Evolutionary conservation across 2,797 vertebrate genomes (phyloP).

Genomic region (Lepilemur septentrionalis): DNA sequence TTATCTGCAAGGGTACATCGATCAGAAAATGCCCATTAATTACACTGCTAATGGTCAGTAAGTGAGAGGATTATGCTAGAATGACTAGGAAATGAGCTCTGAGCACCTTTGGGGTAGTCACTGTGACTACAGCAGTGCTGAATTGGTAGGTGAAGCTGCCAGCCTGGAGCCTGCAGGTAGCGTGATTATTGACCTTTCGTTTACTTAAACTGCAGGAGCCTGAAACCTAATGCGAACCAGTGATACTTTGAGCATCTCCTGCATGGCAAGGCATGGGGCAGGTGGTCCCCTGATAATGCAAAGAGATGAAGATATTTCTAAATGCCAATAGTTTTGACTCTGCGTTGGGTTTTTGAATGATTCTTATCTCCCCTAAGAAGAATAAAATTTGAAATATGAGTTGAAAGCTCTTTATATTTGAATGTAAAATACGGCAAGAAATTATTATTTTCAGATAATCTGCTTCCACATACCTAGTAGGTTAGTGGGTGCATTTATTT

Average conservation of each 20-base stretch:
- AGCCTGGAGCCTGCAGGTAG: constrained; percentile 25
- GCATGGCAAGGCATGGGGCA: background rate
- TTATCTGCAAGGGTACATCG: constrained; percentile 69
- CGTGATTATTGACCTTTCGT: constrained; percentile 52
- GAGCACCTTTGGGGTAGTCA: constrained; percentile 1
- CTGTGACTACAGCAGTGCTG: background rate
- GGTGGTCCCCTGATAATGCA: background rate
- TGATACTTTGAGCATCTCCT: background rate
- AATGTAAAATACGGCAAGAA: background rate
- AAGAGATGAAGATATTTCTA: constrained; percentile 38
- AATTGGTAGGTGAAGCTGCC: constrained; percentile 6
- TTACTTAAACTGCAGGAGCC: constrained; percentile 38
- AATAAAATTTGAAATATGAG: background rate
- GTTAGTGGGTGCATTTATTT: background rate
- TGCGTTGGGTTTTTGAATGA: background rate
- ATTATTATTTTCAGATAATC: constrained; percentile 17
- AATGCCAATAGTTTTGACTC: constrained; percentile 5
- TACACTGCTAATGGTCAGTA: constrained; percentile 69
- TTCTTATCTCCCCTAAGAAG: background rate
- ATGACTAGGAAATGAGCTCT: constrained; percentile 35
- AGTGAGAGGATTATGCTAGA: constrained; percentile 62
- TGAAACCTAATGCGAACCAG: background rate
- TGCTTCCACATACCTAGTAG: background rate
- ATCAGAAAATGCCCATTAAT: constrained; percentile 77
- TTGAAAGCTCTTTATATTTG: background rate